Evolutionary conservation across 92 coral and sea anemone species (phyloP).

Genomic region (Epizoanthus fatuus): DNA sequence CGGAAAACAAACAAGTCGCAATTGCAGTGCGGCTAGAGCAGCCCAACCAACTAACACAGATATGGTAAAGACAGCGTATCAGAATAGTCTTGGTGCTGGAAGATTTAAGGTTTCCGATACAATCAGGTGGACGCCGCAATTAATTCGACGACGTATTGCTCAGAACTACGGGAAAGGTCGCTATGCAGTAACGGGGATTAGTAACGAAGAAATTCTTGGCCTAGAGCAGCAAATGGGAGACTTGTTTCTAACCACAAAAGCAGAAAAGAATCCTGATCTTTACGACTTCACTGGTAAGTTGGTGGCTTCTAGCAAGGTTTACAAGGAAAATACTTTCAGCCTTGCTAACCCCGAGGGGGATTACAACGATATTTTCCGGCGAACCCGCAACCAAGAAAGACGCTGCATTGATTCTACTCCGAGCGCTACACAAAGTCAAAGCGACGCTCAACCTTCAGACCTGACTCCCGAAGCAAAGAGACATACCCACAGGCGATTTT

Average conservation of each 20-base stretch:
- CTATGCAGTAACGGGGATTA: slow-evolving; percentile 3
- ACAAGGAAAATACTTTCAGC: slow-evolving; percentile 1
- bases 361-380: slow-evolving; percentile 1
- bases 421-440: not conserved
- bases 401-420: too few species aligned
- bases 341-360: not conserved
- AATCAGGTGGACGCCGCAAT: not conserved
- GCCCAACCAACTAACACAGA: not conserved
- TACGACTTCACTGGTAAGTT: slow-evolving; percentile 9
- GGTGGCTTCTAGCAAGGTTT: not conserved
- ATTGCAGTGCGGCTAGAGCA: not conserved
- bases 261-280: not conserved
- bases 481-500: slow-evolving; percentile 45
- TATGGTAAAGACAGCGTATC: not conserved
- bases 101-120: not conserved
- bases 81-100: not conserved
- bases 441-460: not conserved
- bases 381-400: not conserved
- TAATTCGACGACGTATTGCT: not conserved
- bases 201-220: slow-evolving; percentile 22
- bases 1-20: not conserved
- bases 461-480: slow-evolving; percentile 14
- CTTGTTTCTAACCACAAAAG: slow-evolving; percentile 5
- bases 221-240: slow-evolving; percentile 13
- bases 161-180: not conserved